Percentiles rank a stretch among this genome's conserved stretches.
phyloP scores from a whole-genome alignment of 2,797 vertebrate genomes.

The Semotilus atromaculatus region DNA sequence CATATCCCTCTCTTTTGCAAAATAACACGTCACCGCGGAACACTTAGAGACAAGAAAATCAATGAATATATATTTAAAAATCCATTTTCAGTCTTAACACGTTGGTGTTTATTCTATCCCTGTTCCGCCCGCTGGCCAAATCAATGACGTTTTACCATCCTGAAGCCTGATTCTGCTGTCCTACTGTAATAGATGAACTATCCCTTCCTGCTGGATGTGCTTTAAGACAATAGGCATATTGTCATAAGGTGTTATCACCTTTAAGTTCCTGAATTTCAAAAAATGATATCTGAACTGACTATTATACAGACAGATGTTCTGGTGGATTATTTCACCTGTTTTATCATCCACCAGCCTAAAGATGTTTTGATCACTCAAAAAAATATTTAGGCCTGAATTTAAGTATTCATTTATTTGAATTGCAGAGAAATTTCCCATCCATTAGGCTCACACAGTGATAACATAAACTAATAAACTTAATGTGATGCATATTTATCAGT shows the following conservation, averaged over 20 bases:
- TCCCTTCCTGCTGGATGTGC: neutral
- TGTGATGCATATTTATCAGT: neutral
- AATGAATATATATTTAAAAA: slow-evolving; percentile 72
- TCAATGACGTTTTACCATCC: slow-evolving; percentile 70
- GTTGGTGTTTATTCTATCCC: slow-evolving; percentile 63
- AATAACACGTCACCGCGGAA: slow-evolving; percentile 61
- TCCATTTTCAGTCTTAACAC: slow-evolving; percentile 60
- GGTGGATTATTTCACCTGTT: neutral
- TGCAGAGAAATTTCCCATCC: neutral
- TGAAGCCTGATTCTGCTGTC: neutral
- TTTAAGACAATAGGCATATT: too few species aligned
- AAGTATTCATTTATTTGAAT: neutral
- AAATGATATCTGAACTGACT: neutral
- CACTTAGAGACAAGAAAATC: slow-evolving; percentile 65
- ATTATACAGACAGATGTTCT: neutral
- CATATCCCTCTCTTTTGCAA: slow-evolving; percentile 61
- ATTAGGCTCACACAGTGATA: neutral
- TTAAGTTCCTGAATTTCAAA: neutral
- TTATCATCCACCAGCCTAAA: neutral
- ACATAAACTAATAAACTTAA: neutral
- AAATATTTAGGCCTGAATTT: neutral
- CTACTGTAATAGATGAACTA: neutral
- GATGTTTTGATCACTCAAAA: neutral
- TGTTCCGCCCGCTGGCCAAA: slow-evolving; percentile 71
- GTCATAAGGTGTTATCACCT: neutral